Conservation (phyloP, 2,888 invertebrate species). For the Hirtodrosophila duncani region DNA sequence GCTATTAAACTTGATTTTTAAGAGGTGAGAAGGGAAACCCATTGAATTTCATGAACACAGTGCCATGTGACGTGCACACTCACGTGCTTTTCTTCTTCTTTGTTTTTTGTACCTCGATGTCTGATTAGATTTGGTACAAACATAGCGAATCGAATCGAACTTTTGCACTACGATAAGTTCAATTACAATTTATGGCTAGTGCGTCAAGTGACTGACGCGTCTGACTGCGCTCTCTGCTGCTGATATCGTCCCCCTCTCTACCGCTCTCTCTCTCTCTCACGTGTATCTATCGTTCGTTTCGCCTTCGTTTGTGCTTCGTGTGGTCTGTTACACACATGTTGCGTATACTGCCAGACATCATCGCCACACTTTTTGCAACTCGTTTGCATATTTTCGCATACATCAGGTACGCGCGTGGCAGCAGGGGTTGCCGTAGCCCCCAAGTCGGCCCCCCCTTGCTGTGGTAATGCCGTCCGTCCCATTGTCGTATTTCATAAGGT, state of each 20-base stretch:
- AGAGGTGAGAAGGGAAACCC: no score
- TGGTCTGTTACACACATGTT: slow-evolving; percentile 23
- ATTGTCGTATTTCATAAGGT: no score
- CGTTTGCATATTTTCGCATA: slow-evolving; percentile 21
- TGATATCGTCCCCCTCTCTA: no score
- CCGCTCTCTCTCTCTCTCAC: background rate
- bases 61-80: no score
- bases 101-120: background rate
- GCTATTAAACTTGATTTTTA: no score
- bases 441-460: no score
- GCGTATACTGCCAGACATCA: background rate
- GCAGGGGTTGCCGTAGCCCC: no score
- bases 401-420: no score
- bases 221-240: no score
- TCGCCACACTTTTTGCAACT: background rate
- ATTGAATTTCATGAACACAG: no score
- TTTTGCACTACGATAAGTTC: slow-evolving; percentile 32
- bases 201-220: background rate
- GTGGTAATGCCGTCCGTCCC: no score
- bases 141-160: slow-evolving; percentile 18
- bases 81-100: slow-evolving; percentile 20
- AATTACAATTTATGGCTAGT: slow-evolving; percentile 3
- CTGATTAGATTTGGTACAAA: slow-evolving; percentile 43
- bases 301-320: background rate
- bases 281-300: background rate